Evolutionary conservation across 2,797 vertebrate species (phyloP).

Genomic region (Gymnoscopelus braueri): DNA sequence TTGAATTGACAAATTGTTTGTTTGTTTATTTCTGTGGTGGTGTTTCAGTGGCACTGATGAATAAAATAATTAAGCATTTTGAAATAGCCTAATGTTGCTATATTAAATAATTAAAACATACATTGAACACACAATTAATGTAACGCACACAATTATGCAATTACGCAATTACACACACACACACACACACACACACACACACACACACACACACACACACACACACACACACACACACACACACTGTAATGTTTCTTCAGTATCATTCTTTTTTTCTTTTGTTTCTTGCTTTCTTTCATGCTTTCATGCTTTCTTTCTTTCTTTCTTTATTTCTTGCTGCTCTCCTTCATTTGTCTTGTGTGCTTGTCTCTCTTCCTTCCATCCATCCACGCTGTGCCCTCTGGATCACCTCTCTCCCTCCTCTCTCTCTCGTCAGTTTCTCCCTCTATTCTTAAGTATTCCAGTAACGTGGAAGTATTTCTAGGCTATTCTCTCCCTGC

Average conservation of each 20-base stretch:
- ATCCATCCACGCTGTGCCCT: constrained; percentile 4
- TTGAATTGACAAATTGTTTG: too few species aligned
- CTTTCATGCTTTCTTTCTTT: constrained; percentile 32
- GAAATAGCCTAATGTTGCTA: too few species aligned
- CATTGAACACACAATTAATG: too few species aligned
- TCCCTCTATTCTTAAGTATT: constrained; percentile 58
- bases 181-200: constrained; percentile 20
- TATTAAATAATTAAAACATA: too few species aligned
- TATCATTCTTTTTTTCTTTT: not conserved
- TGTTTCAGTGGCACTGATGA: too few species aligned
- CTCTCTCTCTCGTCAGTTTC: constrained; percentile 58
- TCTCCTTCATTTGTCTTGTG: not conserved
- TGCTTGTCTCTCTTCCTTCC: not conserved
- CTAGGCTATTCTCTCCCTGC: constrained; percentile 47
- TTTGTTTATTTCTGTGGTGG: too few species aligned
- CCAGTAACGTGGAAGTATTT: constrained; percentile 76
- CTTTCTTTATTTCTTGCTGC: constrained; percentile 28
- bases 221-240: constrained; percentile 12
- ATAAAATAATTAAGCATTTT: too few species aligned
- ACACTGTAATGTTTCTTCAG: constrained; percentile 6
- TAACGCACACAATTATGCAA: constrained; percentile 1
- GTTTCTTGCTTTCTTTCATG: not conserved
- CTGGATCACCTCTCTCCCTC: constrained; percentile 64
- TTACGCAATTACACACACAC: constrained; percentile 14
- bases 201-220: constrained; percentile 25